Evolutionary conservation across 1,140 invertebrate genomes (phyloP).

Genomic region (Drosophila mauritiana): DNA sequence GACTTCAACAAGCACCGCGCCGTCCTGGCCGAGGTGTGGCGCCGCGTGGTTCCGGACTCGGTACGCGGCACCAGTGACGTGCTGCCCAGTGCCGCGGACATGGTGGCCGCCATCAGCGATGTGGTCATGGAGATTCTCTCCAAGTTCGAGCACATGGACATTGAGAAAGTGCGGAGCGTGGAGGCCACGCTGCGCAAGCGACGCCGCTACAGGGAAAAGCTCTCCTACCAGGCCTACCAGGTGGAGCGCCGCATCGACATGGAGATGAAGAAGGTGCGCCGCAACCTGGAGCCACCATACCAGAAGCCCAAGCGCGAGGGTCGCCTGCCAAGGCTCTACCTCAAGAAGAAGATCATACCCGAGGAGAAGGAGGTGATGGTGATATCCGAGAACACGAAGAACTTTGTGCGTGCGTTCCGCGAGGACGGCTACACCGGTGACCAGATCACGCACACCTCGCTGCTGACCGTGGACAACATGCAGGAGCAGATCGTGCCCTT

Average conservation of each 20-base stretch:
- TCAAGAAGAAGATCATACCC: constrained; percentile 51
- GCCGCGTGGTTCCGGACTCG: constrained; percentile 60
- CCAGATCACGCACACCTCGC: constrained; percentile 43
- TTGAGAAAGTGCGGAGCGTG: constrained; percentile 39
- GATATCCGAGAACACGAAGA: constrained; percentile 67
- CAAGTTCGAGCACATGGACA: constrained; percentile 72
- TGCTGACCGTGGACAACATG: constrained; percentile 59
- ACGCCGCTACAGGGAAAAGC: constrained; percentile 60
- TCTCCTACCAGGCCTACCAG: constrained; percentile 69
- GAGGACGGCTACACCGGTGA: constrained; percentile 59
- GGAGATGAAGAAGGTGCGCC: constrained; percentile 74
- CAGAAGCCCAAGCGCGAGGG: constrained; percentile 58
- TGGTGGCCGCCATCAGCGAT: constrained; percentile 74
- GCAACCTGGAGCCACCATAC: constrained; percentile 75
- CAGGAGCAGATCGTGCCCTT: constrained; percentile 81
- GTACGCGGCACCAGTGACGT: constrained; percentile 64
- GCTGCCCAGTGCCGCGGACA: constrained; percentile 57
- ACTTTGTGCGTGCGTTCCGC: constrained; percentile 74
- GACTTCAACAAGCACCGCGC: constrained; percentile 57
- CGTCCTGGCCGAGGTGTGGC: constrained; percentile 70
- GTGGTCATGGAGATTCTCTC: constrained; percentile 65
- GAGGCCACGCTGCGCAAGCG: constrained; percentile 57
- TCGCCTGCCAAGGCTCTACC: constrained; percentile 52
- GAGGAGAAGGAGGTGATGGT: constrained; percentile 28
- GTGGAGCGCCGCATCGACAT: constrained; percentile 74